A percentile compares a stretch with the other conserved stretches of the same genome.
Conservation (phyloP, 2,797 vertebrate species). For the Phoebastria nigripes region DNA sequence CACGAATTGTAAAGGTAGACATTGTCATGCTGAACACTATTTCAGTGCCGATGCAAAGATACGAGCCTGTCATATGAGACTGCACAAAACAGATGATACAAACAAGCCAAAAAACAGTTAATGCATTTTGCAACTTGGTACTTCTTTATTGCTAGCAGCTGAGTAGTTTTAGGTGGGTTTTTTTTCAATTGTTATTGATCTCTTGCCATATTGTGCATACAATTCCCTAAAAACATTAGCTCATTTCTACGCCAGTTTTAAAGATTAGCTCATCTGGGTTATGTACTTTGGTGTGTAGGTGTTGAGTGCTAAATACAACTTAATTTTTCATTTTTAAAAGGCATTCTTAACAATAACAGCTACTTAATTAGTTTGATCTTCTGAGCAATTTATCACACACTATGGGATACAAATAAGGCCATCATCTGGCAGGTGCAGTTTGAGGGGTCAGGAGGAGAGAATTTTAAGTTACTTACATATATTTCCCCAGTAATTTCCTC, state of each 20-base stretch:
- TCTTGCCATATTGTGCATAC: slow-evolving; percentile 63
- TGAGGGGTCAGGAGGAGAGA: not conserved
- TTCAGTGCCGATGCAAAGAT: not conserved
- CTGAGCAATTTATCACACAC: not conserved
- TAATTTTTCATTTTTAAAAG: slow-evolving; percentile 62
- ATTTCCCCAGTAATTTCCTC: not conserved
- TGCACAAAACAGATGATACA: not conserved
- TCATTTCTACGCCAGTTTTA: slow-evolving; percentile 61
- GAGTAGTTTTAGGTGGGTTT: slow-evolving; percentile 14
- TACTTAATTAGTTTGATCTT: slow-evolving; percentile 57
- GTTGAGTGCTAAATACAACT: slow-evolving; percentile 65
- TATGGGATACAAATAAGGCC: not conserved
- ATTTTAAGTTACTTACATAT: not conserved
- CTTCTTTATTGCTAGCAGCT: slow-evolving; percentile 63
- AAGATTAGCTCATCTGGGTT: slow-evolving; percentile 70
- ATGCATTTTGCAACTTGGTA: slow-evolving; percentile 45
- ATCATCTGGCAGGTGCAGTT: not conserved
- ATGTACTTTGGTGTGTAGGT: slow-evolving; percentile 62
- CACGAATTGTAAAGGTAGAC: not conserved
- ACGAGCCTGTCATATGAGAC: not conserved
- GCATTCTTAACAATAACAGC: slow-evolving; percentile 17
- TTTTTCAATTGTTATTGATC: slow-evolving; percentile 53
- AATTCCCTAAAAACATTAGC: slow-evolving; percentile 69
- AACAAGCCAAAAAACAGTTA: slow-evolving; percentile 32
- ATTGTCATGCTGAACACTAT: not conserved